Percentiles rank a stretch among this genome's conserved stretches.
Conservation (phyloP, 2,888 invertebrate genomes). For the Drosophila paramelanica region DNA sequence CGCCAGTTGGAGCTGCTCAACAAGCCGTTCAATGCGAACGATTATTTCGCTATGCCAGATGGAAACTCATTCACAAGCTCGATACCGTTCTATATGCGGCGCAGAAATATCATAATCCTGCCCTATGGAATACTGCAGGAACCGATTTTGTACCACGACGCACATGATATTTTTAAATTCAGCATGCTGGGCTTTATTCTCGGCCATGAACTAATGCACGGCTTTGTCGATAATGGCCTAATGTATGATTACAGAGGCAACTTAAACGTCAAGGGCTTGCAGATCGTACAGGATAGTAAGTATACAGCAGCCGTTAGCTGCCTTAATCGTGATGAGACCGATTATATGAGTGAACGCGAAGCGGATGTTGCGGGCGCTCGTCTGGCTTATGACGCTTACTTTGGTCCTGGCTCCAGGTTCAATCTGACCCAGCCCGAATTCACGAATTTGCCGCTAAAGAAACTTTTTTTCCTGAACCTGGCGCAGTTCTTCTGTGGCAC, state of each 20-base stretch:
- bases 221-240: constrained; percentile 68
- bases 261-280: background rate
- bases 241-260: constrained; percentile 59
- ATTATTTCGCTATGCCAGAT: constrained; percentile 39
- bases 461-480: constrained; percentile 75
- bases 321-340: constrained; percentile 49
- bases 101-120: constrained; percentile 73
- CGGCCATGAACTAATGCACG: constrained; percentile 79
- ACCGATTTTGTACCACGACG: constrained; percentile 50
- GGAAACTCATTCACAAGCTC: constrained; percentile 43
- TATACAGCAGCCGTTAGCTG: constrained; percentile 42
- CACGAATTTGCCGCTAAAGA: constrained; percentile 36
- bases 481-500: constrained; percentile 82
- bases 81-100: constrained; percentile 67
- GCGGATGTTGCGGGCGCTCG: constrained; percentile 78
- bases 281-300: constrained; percentile 35
- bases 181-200: constrained; percentile 78
- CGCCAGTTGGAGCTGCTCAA: constrained; percentile 24
- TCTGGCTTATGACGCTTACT: constrained; percentile 67
- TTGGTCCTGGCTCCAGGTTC: constrained; percentile 32
- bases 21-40: background rate
- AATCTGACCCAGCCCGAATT: constrained; percentile 34
- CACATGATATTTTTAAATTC: constrained; percentile 68
- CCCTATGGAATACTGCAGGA: constrained; percentile 72
- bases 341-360: constrained; percentile 69